Evolutionary conservation across 2,797 vertebrate genomes (phyloP), one percentile per base, ranked within the genome.

Genomic region (Parambassis ranga): DNA sequence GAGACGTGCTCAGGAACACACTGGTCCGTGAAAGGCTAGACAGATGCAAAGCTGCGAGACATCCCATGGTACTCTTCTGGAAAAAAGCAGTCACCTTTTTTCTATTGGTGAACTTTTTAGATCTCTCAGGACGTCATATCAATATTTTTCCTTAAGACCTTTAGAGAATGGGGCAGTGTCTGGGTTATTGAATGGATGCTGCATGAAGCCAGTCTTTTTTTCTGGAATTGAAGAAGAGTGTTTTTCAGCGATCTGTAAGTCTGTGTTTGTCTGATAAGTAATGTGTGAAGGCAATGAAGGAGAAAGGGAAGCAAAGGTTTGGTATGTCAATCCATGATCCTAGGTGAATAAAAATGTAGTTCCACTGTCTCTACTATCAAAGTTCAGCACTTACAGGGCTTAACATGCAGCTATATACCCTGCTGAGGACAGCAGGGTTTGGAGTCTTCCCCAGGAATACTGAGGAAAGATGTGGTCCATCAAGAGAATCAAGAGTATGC

Each of bases 1-100:
- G 68, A 32, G 58, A 65, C 43, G 50, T 58, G 39, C 68, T 75
- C 72, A 73, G 38, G 71, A 87, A 77, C 59, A 85, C 73, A 58
- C 1, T 51, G 3, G 72, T 35, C 71, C 32, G 26, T 79, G 65
- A 75, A 75, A 31, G 32, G 60, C 49, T 39, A 18, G 63, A 75
- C 51, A 41, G 72, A 52, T 64, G 59, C 56, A 75, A 60, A 56
- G 65, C 80, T 77, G 37, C 75, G 59, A 73, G 56, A 75, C 47
- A 62, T 62, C 61, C 36, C 6, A 14, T 10, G 39, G 22, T 50
- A 57, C 59, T 53, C 30, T 53, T 3, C 35, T 39, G 50, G 6
- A 26, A 22, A 55, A 65, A 28, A 47, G 36, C 2, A 39, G 32
- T 31, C 10, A 37, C 55, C 18, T 39, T 56, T 58, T 41, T 44